Base-by-base conservation (phyloP, 2,797 vertebrate genomes). In the Megaceryle alcyon region DNA sequence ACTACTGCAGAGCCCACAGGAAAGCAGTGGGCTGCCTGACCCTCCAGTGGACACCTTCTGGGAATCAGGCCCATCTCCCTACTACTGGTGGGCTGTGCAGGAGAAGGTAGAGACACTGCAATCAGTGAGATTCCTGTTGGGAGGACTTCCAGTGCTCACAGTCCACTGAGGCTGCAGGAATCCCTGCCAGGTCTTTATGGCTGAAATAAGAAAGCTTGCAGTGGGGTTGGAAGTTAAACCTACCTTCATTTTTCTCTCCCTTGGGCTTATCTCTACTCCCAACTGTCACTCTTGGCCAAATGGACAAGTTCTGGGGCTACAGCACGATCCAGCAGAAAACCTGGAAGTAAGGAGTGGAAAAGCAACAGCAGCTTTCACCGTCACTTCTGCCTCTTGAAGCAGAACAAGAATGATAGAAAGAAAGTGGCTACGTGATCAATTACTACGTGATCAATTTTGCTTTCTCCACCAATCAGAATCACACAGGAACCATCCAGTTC, bases 1-100 rank as follows among this genome's bases (percentile, higher is more conserved):
- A 2, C 3, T 11, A 11, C 26, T 10, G 43, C 8, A 4, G 63
- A 65, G 66, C 29, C 65, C 59, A 5, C 0, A 16, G 90, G 59
- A 79, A 26, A 35, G 21, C 26, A n/a, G 44, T 0, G 14, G 35
- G 64, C 65, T 72, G 53, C 53, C 39, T 2, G 31, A 31, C 51
- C 49, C 12, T 20, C 28, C 7, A 1, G 39, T 1, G 10, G 28
- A 22, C 35, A 19, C 19, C 41, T 26, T 8, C 33, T 21, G 37
- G 48, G 49, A 25, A 46, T 6, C 2, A 1, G 56, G 43, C 49
- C 18, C 29, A 16, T 8, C 37, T 57, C 48, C 63, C 35, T 2
- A 5, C 35, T 56, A 3, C 61, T 2, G 2, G 5, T 2, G 37
- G 28, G 76, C 43, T 33, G 7, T 0, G 14, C 9, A 7, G 59